Conservation (phyloP, 2,797 vertebrate species). For the Periophthalmus magnuspinnatus region DNA sequence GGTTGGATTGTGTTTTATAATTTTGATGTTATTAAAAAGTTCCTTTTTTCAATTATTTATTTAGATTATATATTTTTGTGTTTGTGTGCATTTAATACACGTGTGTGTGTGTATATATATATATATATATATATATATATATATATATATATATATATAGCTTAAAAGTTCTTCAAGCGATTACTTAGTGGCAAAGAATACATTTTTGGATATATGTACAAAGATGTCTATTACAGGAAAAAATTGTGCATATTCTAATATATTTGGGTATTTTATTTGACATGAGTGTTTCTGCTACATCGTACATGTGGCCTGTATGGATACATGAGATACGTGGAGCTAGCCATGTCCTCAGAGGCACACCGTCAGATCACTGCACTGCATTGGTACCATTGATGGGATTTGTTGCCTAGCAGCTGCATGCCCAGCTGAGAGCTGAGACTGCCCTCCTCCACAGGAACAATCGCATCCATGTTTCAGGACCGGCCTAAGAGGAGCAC, state of each 20-base stretch:
- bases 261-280: no score
- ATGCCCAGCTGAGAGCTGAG: slow-evolving; percentile 15
- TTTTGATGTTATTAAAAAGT: no score
- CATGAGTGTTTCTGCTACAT: background rate
- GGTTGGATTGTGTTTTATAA: background rate
- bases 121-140: no score
- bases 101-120: no score
- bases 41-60: no score
- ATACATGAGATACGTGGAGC: slow-evolving; percentile 38
- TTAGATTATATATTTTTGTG: no score
- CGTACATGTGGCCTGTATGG: slow-evolving; percentile 13
- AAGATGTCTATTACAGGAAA: background rate
- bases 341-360: slow-evolving; percentile 33
- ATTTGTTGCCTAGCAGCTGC: slow-evolving; percentile 63
- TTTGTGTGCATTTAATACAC: no score
- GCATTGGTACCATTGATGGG: slow-evolving; percentile 59
- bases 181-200: no score
- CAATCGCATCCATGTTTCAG: slow-evolving; percentile 9
- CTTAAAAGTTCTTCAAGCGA: no score
- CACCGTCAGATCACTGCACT: slow-evolving; percentile 37
- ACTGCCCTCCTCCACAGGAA: background rate
- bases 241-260: background rate
- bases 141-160: no score
- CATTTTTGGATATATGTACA: no score
- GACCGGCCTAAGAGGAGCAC: background rate